phyloP scores from a whole-genome alignment of 2,888 invertebrate genomes.

The Folsomia candida region DNA sequence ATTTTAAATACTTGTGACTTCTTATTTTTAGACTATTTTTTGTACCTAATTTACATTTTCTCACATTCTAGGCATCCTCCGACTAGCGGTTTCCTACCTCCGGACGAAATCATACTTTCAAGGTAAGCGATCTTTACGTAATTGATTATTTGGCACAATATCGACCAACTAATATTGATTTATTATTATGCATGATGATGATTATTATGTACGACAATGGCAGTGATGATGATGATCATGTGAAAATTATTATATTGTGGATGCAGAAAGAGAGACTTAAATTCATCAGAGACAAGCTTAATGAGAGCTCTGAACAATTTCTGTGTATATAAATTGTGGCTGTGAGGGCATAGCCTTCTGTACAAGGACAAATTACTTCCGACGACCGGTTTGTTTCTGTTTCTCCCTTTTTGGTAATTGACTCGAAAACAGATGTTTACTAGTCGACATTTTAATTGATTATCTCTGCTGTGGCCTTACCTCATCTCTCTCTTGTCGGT shows the following conservation, averaged over 20 bases:
- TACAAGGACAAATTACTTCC: slow-evolving; percentile 38
- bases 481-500: too few species aligned
- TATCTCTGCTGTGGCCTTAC: neutral
- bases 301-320: neutral
- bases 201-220: too few species aligned
- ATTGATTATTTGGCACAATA: neutral
- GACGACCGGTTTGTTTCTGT: slow-evolving; percentile 9
- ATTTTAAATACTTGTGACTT: too few species aligned
- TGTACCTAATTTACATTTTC: too few species aligned
- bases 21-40: too few species aligned
- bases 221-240: too few species aligned
- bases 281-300: neutral
- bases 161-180: neutral
- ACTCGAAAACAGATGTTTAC: slow-evolving; percentile 17
- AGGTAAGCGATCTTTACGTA: slow-evolving; percentile 70
- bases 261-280: too few species aligned
- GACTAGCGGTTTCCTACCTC: slow-evolving; percentile 96
- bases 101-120: slow-evolving; percentile 99
- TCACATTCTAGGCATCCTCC: too few species aligned
- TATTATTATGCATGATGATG: too few species aligned
- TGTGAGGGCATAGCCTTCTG: neutral
- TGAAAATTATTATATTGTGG: too few species aligned
- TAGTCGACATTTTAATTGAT: slow-evolving; percentile 14
- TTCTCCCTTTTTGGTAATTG: slow-evolving; percentile 28
- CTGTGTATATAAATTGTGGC: neutral